These are phyloP conservation scores for Toxotes lorentzi DNA, from an alignment of 2,797 vertebrate species.

Conservation along the genomic window DNA sequence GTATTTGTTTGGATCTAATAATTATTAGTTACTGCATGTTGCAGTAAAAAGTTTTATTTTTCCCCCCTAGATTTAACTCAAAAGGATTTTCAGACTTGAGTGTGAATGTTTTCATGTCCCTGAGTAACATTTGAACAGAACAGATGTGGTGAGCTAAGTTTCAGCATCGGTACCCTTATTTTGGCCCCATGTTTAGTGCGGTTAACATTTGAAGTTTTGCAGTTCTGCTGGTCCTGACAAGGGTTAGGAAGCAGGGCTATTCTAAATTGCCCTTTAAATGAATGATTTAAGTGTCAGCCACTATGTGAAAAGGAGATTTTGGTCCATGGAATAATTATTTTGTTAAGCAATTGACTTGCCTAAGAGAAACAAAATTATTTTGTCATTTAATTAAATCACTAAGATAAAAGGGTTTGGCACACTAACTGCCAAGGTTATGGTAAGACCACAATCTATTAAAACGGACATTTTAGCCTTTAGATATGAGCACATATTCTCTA, in stretches of 20 bases:
- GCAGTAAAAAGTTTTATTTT: conserved; percentile 32
- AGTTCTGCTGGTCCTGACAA: neutral
- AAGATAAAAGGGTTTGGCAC: neutral
- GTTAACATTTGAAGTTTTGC: neutral
- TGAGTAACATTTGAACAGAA: conserved; percentile 18
- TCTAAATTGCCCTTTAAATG: neutral
- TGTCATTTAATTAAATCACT: conserved; percentile 2
- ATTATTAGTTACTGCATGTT: conserved; percentile 38
- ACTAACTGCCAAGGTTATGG: conserved; percentile 21
- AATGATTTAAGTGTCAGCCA: neutral
- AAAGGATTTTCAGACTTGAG: conserved; percentile 8
- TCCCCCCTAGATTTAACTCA: conserved; percentile 6
- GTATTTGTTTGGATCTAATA: conserved; percentile 37
- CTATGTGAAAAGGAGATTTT: conserved; percentile 3
- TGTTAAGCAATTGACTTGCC: neutral
- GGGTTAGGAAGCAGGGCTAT: neutral
- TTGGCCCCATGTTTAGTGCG: neutral
- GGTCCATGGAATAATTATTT: neutral
- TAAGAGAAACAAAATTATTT: neutral
- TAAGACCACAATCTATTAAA: neutral
- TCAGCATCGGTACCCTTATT: neutral
- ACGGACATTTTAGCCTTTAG: neutral
- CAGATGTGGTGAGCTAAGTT: neutral
- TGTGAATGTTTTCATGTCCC: conserved; percentile 8
- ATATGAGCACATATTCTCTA: conserved; percentile 25